A percentile compares a stretch with the other conserved stretches of the same genome.
These are phyloP conservation scores for Leptodactylus fallax DNA, from an alignment of 2,797 vertebrate species.

Conservation along the genomic window DNA sequence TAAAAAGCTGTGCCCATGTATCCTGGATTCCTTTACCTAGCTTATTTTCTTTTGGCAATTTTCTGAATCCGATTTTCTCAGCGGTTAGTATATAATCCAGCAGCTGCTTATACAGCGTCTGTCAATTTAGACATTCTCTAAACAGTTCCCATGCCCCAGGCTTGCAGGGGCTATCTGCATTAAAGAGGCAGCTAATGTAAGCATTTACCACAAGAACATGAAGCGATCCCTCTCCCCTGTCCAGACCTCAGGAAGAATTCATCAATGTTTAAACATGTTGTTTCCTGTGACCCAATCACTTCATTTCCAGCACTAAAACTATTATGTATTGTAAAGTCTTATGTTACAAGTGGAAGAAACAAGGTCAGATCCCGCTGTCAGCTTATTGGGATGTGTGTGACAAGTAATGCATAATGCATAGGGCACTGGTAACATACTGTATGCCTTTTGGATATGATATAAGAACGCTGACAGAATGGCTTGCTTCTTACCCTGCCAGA, in stretches of 20 bases:
- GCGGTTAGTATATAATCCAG: slow-evolving; percentile 60
- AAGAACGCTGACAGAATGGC: neutral
- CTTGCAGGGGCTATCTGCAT: slow-evolving; percentile 55
- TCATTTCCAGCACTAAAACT: slow-evolving; percentile 43
- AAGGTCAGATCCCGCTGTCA: slow-evolving; percentile 46
- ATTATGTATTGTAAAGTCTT: slow-evolving; percentile 37
- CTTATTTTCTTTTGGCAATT: slow-evolving; percentile 53
- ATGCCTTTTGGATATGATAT: neutral
- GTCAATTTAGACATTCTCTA: slow-evolving; percentile 67
- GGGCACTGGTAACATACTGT: neutral
- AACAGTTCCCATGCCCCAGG: slow-evolving; percentile 68
- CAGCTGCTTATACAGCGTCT: slow-evolving; percentile 64
- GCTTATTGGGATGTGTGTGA: slow-evolving; percentile 38
- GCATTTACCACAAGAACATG: slow-evolving; percentile 18
- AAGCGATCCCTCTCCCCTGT: neutral
- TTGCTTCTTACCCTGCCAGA: neutral
- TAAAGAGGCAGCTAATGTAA: slow-evolving; percentile 15
- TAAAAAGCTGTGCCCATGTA: neutral
- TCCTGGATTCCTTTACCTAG: neutral
- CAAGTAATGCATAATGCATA: slow-evolving; percentile 41
- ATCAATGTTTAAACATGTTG: slow-evolving; percentile 43
- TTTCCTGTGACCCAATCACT: slow-evolving; percentile 29
- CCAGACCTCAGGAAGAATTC: slow-evolving; percentile 33
- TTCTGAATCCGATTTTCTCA: slow-evolving; percentile 60
- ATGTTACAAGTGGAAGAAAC: slow-evolving; percentile 13